phyloP scores from a whole-genome alignment of 2,888 invertebrate genomes.

The Ennomos erosarius region DNA sequence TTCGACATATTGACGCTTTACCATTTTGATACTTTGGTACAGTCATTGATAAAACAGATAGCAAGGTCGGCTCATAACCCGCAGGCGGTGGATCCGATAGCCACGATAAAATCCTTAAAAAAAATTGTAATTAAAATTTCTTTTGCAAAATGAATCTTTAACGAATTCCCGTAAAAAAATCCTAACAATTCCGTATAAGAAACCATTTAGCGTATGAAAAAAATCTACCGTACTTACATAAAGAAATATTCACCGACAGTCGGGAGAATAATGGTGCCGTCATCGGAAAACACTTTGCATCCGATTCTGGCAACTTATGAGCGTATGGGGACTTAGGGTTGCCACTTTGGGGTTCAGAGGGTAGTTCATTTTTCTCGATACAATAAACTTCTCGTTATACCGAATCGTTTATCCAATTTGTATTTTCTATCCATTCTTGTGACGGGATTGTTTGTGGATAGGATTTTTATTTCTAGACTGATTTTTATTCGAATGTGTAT shows the following conservation, averaged over 20 bases:
- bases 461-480: background rate
- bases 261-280: slow-evolving; percentile 45
- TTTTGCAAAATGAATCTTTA: no score
- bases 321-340: slow-evolving; percentile 31
- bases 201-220: slow-evolving; percentile 1
- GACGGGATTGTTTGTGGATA: slow-evolving; percentile 8
- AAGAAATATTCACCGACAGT: slow-evolving; percentile 35
- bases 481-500: no score
- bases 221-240: slow-evolving; percentile 5
- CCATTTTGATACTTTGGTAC: no score
- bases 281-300: slow-evolving; percentile 60
- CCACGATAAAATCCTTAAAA: no score
- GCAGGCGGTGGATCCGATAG: no score
- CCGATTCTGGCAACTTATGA: slow-evolving; percentile 39
- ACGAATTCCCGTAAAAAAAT: no score
- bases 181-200: background rate
- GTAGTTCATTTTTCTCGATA: slow-evolving; percentile 15
- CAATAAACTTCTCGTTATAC: slow-evolving; percentile 24
- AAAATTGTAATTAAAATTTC: no score
- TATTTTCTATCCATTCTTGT: background rate
- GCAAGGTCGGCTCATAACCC: no score
- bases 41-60: no score
- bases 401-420: slow-evolving; percentile 20
- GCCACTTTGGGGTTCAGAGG: slow-evolving; percentile 18
- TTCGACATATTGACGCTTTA: no score